Evolutionary conservation across 1,140 invertebrate genomes (phyloP).

Genomic region (Lordiphosa mommai): DNA sequence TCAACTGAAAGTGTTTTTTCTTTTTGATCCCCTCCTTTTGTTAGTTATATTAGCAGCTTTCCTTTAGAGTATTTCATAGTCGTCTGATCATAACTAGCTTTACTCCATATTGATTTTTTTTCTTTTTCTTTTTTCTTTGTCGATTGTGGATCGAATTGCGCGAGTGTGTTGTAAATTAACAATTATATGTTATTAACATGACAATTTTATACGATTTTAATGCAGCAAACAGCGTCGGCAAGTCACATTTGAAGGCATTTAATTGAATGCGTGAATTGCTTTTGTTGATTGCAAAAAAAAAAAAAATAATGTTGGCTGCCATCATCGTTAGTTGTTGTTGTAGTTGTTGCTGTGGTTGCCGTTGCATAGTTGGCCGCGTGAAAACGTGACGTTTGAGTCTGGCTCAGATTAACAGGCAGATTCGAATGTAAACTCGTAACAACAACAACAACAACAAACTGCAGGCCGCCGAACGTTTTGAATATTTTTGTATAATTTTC

Average conservation of each 20-base stretch:
- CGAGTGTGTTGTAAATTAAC: slow-evolving; percentile 73
- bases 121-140: slow-evolving; percentile 9
- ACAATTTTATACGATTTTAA: slow-evolving; percentile 78
- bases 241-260: slow-evolving; percentile 77
- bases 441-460: slow-evolving; percentile 25
- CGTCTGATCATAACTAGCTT: no score
- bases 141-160: slow-evolving; percentile 20
- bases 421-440: slow-evolving; percentile 62
- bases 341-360: slow-evolving; percentile 40
- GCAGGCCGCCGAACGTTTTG: slow-evolving; percentile 53
- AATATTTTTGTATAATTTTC: slow-evolving; percentile 78
- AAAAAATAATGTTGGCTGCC: slow-evolving; percentile 1
- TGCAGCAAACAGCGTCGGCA: slow-evolving; percentile 44
- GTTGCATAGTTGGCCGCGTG: slow-evolving; percentile 65
- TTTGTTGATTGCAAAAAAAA: slow-evolving; percentile 68
- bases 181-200: slow-evolving; percentile 79
- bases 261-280: slow-evolving; percentile 78
- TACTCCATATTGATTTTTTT: not conserved
- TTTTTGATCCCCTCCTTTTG: no score
- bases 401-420: slow-evolving; percentile 65
- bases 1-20: no score
- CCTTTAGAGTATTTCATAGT: no score
- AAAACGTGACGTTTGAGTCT: slow-evolving; percentile 73
- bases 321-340: slow-evolving; percentile 32
- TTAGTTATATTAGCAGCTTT: no score